Evolutionary conservation across 2,113 vertebrate species (phyloP), one percentile per base, ranked within the genome.

Genomic region (Antechinus stuartii): DNA sequence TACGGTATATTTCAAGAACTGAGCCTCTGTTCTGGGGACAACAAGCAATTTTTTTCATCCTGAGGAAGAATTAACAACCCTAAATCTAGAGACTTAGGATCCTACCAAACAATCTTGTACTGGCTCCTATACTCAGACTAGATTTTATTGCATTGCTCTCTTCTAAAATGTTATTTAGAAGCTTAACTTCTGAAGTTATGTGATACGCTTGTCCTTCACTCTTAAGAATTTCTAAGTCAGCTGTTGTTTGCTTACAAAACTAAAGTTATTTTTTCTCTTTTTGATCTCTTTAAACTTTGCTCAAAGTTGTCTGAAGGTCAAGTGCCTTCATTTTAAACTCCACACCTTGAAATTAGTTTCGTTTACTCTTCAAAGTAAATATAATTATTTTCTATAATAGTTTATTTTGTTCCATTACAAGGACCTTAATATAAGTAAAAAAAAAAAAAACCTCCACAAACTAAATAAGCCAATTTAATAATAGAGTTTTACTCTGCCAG

Each of bases 181-280:
- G 27, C 25, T 1, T 49, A 89, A 42, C 27, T 92, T 68, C 90
- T 91, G n/a, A 76, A 76, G 19, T 76, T n/a, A 76, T 76, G 16
- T 22, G 1, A 42, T 22, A 76, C 42, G 35, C 35, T 76, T 76
- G 22, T 6, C 5, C 12, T 68, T 68, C 35, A 68, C 12, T 30
- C 68, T 76, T 42, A 76, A 68, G 16, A 42, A n/a, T 76, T 35
- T n/a, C 8, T 52, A 92, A 91, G 16, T 5, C 25, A 0, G 90
- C 90, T 93, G 5, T 52, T 54, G 47, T 91, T 97, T 91, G 26
- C 27, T 95, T 76, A 91, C n/a, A 76, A 68, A 68, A 61, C 26
- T n/a, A 23, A 68, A 68, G 19, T 25, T 57, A 26, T 27, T 76
- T 76, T 76, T 6, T 16, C 16, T 2, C 19, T 52, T 52, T 54